Base-by-base conservation (phyloP, 2,797 vertebrate species). In the Hirundo rustica region DNA sequence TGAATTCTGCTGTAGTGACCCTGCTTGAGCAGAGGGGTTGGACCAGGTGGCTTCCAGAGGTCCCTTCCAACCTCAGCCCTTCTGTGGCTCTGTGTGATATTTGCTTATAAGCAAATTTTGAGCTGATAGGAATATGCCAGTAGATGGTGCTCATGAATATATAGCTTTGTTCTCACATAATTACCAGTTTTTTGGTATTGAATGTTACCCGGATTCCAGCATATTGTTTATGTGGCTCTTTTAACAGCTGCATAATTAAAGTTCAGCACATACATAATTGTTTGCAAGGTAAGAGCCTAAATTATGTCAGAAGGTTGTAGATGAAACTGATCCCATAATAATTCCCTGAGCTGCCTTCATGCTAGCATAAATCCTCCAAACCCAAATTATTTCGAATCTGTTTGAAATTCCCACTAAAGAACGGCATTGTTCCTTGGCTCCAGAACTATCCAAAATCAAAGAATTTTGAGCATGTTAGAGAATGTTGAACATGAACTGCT, bases 401-500 rank as follows among this genome's bases (percentile, higher is more conserved):
- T 87, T 53, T 61, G 71, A 82, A 70, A 83, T 81, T 60, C 13
- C 50, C 32, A 62, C 34, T 73, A 38, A 20, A 61, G 50, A 72
- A 80, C 71, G 34, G 54, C 78, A 87, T 71, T 89, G 40, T 54
- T 88, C 40, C 42, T 85, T 92, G 75, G 50, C 91, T 82, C 50
- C 76, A 40, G 50, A 89, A 45, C 54, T 51, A 42, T 58, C 36
- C n/a, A 89, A 92, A 95, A 85, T 83, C 68, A 83, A 91, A 92
- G 61, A 94, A 83, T 89, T 83, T 80, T 77, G 47, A 93, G n/a
- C 72, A 75, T 6, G 3, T 74, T 65, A 65, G 91, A 75, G 58
- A 93, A 91, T 89, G 92, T 34, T 83, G 65, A 75, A 75, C 10
- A 34, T 75, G 65, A 93, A 55, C 57, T 94, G 53, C 85, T 91